Base-by-base conservation (phyloP, 2,888 invertebrate species). In the Pandemis heparana region DNA sequence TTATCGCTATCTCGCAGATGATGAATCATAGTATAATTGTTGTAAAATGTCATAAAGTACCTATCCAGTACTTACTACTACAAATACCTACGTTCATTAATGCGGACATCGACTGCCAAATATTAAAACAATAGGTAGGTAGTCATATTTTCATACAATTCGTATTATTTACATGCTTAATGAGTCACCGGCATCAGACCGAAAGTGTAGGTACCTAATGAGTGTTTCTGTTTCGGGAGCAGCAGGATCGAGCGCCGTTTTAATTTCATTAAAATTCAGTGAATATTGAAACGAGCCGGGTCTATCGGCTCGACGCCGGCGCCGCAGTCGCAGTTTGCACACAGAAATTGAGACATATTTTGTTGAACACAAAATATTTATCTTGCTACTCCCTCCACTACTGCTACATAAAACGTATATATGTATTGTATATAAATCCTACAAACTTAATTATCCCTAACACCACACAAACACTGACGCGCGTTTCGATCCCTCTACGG, bases 151-250 rank as follows among this genome's bases (percentile, higher is more conserved):
- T n/a, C 32, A 23, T 39, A 48, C 51, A 51, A 41, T 32, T 48
- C 18, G 8, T 65, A 59, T 71, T 38, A 71, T 32, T 70, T 63
- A 32, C 63, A 64, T 16, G 43, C 38, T 70, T 46, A 70, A 64
- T 64, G 46, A 71, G 46, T 65, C 59, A 14, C 23, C 6, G 23
- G 59, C 59, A 59, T 23, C n/a, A 46, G 59, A 64, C 71, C 38
- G 64, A 59, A 71, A 64, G 59, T 71, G 39, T 65, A n/a, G n/a
- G n/a, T n/a, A n/a, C n/a, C n/a, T n/a, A 71, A 71, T 60, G 71
- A 71, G 65, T 39, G 46, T 65, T 48, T n/a, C 39, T 39, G 65
- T 14, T 43, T 18, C 6, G 53, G n/a, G 48, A 48, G 53, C 51
- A 51, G 23, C 48, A 48, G 8, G 53, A 71, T 65, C 23, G 71